phyloP scores from a whole-genome alignment of 2,113 vertebrate genomes.

The Platycercus adscitus region DNA sequence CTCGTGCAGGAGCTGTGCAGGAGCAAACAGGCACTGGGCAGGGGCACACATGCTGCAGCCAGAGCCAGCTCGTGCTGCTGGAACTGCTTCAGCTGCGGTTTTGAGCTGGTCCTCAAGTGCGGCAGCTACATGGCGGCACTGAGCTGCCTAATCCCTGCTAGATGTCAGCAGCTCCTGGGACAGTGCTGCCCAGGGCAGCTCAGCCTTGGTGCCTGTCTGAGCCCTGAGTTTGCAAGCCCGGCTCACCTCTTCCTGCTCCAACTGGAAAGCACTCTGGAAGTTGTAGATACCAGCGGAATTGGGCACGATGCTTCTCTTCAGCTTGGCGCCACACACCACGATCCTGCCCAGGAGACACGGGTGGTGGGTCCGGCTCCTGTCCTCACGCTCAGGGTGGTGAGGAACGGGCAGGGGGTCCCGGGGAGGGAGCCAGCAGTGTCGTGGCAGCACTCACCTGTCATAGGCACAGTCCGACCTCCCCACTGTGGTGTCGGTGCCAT shows the following conservation, averaged over 20 bases:
- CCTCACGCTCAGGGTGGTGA: rapidly evolving
- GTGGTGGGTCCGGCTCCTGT: rapidly evolving
- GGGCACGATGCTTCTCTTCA: constrained; percentile 76
- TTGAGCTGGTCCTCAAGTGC: background rate
- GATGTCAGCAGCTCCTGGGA: rapidly evolving
- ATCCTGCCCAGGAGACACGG: constrained; percentile 70
- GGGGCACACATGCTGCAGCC: rapidly evolving
- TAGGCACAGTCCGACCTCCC: constrained; percentile 84
- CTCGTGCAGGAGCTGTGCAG: too few species aligned
- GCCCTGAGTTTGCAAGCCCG: rapidly evolving
- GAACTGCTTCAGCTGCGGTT: background rate
- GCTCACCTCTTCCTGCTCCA: constrained; percentile 81
- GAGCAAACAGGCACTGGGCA: background rate
- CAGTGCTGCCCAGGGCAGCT: background rate
- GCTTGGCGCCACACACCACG: constrained; percentile 77
- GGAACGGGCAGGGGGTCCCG: rapidly evolving
- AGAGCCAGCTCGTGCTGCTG: background rate
- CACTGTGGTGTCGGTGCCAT: constrained; percentile 85
- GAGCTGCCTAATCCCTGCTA: background rate
- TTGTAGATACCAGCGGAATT: constrained; percentile 78
- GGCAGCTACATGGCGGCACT: rapidly evolving
- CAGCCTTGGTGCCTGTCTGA: background rate
- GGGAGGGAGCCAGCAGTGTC: rapidly evolving
- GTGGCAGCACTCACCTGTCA: constrained; percentile 72
- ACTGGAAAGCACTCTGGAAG: constrained; percentile 76